A percentile compares a stretch with the other conserved stretches of the same genome.
Evolutionary conservation across 2,797 vertebrate genomes (phyloP).

Genomic region (Holocentrus rufus): DNA sequence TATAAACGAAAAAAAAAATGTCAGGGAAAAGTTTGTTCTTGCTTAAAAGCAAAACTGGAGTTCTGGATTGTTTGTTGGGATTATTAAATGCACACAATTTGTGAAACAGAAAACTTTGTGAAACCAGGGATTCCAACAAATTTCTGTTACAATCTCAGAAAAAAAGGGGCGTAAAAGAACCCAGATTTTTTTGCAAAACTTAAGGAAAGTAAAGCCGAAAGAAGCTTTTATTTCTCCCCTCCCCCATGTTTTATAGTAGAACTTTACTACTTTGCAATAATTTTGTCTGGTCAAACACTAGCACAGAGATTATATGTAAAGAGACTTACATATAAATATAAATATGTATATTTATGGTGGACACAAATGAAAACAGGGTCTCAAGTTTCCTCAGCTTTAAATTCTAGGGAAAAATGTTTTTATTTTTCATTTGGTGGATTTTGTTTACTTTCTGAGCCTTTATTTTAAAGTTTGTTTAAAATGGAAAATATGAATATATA

Average conservation of each 20-base stretch:
- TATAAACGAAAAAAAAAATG: slow-evolving; percentile 57
- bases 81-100: slow-evolving; percentile 73
- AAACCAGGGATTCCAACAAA: slow-evolving; percentile 73
- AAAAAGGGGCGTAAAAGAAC: slow-evolving; percentile 70
- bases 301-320: slow-evolving; percentile 97
- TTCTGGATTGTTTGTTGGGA: slow-evolving; percentile 76
- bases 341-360: slow-evolving; percentile 87
- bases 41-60: slow-evolving; percentile 79
- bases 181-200: slow-evolving; percentile 77
- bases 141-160: slow-evolving; percentile 62
- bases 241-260: slow-evolving; percentile 92
- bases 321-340: slow-evolving; percentile 82
- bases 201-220: slow-evolving; percentile 77
- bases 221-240: slow-evolving; percentile 83
- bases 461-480: slow-evolving; percentile 98
- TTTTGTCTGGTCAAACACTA: slow-evolving; percentile 94
- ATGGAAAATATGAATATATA: slow-evolving; percentile 93
- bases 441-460: slow-evolving; percentile 95
- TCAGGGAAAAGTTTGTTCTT: slow-evolving; percentile 86
- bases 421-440: slow-evolving; percentile 89
- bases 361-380: slow-evolving; percentile 92
- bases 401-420: slow-evolving; percentile 94
- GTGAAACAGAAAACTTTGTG: slow-evolving; percentile 67
- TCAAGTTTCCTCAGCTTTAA: slow-evolving; percentile 98
- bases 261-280: slow-evolving; percentile 89